These are phyloP conservation scores for Drosophila ochracea DNA, from an alignment of 2,888 invertebrate genomes.

Conservation along the genomic window DNA sequence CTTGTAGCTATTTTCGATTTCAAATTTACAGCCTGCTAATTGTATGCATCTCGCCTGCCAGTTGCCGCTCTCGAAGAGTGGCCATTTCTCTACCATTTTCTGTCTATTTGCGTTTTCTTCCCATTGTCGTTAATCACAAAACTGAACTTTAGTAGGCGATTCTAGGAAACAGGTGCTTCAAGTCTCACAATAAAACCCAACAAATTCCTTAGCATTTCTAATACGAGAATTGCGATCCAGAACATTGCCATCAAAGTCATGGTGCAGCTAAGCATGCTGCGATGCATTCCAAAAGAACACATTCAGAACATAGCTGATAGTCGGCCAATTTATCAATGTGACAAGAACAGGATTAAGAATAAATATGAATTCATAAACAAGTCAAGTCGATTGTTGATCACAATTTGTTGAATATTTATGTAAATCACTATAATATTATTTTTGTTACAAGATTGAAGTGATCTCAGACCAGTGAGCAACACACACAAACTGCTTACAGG, in stretches of 20 bases:
- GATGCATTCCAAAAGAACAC: background rate
- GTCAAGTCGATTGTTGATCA: background rate
- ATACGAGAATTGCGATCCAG: background rate
- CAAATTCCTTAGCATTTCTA: background rate
- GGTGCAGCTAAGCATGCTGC: background rate
- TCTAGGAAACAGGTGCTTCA: conserved; percentile 7
- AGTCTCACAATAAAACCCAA: background rate
- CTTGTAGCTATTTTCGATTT: conserved; percentile 62
- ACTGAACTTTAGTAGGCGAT: conserved; percentile 25
- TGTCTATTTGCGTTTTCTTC: background rate
- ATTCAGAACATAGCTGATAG: background rate
- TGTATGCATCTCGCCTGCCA: conserved; percentile 75
- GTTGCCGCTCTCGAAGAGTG: conserved; percentile 43
- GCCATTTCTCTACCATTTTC: conserved; percentile 3
- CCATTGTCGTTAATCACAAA: conserved; percentile 46
- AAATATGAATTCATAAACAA: background rate
- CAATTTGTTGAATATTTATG: background rate
- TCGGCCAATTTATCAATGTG: background rate
- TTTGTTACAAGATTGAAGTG: background rate
- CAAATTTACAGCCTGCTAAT: conserved; percentile 82
- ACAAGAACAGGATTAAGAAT: background rate
- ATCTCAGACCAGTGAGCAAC: background rate
- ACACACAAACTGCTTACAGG: conserved; percentile 5
- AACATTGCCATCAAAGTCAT: background rate
- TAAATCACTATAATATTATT: background rate